Evolutionary conservation across 2,888 invertebrate genomes (phyloP).

Genomic region (Sinodicranocentrus sp.): DNA sequence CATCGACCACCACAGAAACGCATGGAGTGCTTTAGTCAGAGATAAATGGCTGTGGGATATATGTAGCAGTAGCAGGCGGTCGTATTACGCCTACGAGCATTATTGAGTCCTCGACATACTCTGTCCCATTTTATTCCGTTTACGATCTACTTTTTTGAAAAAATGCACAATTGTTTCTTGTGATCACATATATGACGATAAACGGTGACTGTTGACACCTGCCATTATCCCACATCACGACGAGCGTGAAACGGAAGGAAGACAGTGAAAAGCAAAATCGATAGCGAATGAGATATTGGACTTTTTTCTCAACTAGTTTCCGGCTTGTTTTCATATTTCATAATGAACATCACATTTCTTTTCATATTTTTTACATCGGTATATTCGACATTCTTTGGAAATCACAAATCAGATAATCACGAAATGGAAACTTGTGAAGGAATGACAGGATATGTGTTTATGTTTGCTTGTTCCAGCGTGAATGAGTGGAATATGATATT

Average conservation of each 20-base stretch:
- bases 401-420: constrained; percentile 2
- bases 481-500: background rate
- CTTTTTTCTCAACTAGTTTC: background rate
- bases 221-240: constrained; percentile 13
- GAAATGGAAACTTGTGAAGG: background rate
- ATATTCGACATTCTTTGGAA: background rate
- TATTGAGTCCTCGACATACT: too few species aligned
- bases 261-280: background rate
- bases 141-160: too few species aligned
- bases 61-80: too few species aligned
- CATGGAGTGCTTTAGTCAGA: too few species aligned
- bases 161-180: too few species aligned
- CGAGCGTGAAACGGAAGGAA: background rate
- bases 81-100: too few species aligned
- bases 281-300: background rate
- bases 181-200: too few species aligned
- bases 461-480: too few species aligned
- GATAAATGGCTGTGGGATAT: too few species aligned
- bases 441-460: background rate
- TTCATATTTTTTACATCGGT: background rate
- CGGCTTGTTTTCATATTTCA: background rate
- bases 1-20: constrained; percentile 20
- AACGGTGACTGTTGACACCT: constrained; percentile 9
- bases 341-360: background rate
- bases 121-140: too few species aligned